phyloP scores from a whole-genome alignment of 2,113 vertebrate species.

The Epinephelus fuscoguttatus region DNA sequence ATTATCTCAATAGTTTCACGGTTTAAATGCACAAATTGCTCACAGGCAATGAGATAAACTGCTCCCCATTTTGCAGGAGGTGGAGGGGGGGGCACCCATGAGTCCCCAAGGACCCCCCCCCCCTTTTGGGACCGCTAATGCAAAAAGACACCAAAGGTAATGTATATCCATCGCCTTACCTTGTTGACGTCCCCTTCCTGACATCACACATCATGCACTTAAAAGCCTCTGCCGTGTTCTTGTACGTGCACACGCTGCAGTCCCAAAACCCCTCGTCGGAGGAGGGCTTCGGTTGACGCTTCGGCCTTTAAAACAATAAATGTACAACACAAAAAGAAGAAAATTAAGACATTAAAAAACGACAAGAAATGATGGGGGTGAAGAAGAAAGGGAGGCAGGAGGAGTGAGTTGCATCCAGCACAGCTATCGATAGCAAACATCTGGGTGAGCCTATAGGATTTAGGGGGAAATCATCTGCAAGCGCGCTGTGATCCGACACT shows the following conservation, averaged over 20 bases:
- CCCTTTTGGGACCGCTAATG: constrained; percentile 24
- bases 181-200: constrained; percentile 98
- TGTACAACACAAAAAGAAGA: constrained; percentile 50
- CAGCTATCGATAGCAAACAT: constrained; percentile 72
- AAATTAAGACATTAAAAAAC: not conserved
- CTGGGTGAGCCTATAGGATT: constrained; percentile 70
- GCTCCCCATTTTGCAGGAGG: constrained; percentile 9
- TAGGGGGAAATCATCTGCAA: constrained; percentile 70
- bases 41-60: constrained; percentile 17
- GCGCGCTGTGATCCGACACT: constrained; percentile 75
- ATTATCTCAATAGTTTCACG: not conserved
- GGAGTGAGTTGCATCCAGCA: constrained; percentile 62
- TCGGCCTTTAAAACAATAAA: constrained; percentile 90
- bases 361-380: not conserved
- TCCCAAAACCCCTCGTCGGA: constrained; percentile 99
- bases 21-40: constrained; percentile 9
- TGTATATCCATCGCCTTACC: constrained; percentile 86
- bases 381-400: constrained; percentile 17
- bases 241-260: constrained; percentile 99
- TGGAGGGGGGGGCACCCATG: not conserved
- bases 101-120: constrained; percentile 9
- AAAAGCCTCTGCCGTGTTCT: constrained; percentile 99
- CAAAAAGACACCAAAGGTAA: constrained; percentile 37
- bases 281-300: constrained; percentile 97
- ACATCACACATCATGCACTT: constrained; percentile 99